Evolutionary conservation across 2,113 vertebrate species (phyloP), one percentile per base, ranked within the genome.

Genomic region (Taxidea taxus): DNA sequence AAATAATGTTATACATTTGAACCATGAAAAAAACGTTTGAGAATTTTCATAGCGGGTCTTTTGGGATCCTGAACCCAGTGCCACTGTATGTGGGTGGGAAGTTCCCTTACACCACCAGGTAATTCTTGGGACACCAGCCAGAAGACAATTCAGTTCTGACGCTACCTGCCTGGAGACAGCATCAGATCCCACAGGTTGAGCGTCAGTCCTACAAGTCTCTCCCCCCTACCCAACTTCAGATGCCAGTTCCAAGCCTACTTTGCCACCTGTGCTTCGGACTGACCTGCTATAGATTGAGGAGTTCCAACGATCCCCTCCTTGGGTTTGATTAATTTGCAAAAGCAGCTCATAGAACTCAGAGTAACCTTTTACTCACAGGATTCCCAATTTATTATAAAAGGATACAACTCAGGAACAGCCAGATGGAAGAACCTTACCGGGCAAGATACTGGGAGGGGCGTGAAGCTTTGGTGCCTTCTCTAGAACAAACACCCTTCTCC

Each of bases 11-110:
- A 42, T 14, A 51, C 18, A 2, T 88, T 47, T 64, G 31, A 86
- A 49, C 37, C 44, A 42, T 58, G 18, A 74, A 58, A 44, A 44
- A 39, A n/a, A 23, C 47, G 37, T 62, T 68, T 21, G 58, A 83
- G 58, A 51, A 70, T 77, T 92, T 91, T 78, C 31, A 64, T 15
- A 78, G 77, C 16, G 13, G 21, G 39, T 83, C 31, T 84, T 91
- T 27, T 72, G 16, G 78, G 51, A 72, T 70, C 37, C 81, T 29
- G 31, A 54, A 27, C 62, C 21, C 64, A 72, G 42, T 83, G 83
- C 51, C 37, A 16, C 27, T 37, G 31, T 29, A 20, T 66, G 21
- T 72, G 49, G 54, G 15, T 4, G 42, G 21, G 29, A 70, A 70
- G 56, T 83, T 44, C 64, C 15, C 37, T 51, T 49, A n/a, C 13